Evolutionary conservation across 2,888 invertebrate genomes (phyloP).

Genomic region (Leptinotarsa haldemani): DNA sequence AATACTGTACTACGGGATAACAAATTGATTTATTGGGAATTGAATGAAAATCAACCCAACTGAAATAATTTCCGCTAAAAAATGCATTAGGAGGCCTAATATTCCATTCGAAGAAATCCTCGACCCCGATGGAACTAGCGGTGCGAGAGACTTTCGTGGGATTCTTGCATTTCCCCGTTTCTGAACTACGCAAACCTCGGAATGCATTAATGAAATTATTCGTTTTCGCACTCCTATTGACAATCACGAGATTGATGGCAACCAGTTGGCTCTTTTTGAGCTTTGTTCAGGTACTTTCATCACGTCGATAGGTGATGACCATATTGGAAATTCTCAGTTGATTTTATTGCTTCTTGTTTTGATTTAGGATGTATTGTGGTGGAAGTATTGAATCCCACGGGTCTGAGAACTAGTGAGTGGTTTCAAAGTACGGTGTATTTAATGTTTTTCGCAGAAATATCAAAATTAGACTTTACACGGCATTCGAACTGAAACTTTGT

Average conservation of each 20-base stretch:
- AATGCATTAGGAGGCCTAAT: background rate
- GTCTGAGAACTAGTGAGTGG: too few species aligned
- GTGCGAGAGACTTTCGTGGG: background rate
- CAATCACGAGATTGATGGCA: background rate
- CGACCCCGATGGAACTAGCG: background rate
- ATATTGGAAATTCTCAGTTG: background rate
- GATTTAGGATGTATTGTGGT: too few species aligned
- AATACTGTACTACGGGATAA: background rate
- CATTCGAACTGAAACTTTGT: too few species aligned
- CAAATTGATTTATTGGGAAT: conserved; percentile 3
- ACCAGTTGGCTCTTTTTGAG: background rate
- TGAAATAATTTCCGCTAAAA: background rate
- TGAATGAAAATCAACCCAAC: background rate
- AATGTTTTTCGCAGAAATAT: too few species aligned
- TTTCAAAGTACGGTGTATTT: too few species aligned
- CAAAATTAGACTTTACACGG: too few species aligned
- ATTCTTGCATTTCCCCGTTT: background rate
- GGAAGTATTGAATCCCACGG: too few species aligned
- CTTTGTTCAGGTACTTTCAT: background rate
- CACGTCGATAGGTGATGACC: background rate
- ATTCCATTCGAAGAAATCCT: background rate
- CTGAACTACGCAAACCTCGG: background rate
- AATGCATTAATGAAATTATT: conserved; percentile 3
- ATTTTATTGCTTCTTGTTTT: too few species aligned
- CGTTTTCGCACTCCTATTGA: background rate